Conservation (phyloP, 2,113 vertebrate species). For the Ranitomeya variabilis region DNA sequence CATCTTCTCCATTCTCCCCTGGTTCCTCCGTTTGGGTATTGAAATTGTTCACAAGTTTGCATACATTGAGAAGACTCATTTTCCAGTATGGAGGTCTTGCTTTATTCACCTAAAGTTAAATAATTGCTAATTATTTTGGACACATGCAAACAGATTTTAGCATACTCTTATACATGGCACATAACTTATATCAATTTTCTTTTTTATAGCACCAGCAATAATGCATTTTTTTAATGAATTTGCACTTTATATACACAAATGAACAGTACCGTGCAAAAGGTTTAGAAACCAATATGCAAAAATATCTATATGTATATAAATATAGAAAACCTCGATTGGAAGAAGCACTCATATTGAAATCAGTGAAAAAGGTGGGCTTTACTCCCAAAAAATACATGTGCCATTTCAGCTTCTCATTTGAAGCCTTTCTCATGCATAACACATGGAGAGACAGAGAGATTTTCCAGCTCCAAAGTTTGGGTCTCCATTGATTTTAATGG, state of each 20-base stretch:
- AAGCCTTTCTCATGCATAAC: no score
- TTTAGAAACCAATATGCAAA: no score
- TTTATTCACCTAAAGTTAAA: conserved; percentile 72
- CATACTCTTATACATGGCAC: not conserved
- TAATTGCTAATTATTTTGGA: not conserved
- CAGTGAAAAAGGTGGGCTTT: no score
- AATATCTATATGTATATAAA: no score
- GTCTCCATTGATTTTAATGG: no score
- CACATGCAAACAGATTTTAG: not conserved
- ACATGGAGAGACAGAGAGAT: no score
- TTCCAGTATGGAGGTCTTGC: conserved; percentile 86
- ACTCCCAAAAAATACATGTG: no score
- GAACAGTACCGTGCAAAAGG: no score
- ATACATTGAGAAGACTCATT: conserved; percentile 83
- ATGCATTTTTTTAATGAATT: not conserved
- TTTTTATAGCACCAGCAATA: not conserved
- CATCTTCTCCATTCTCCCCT: conserved; percentile 72
- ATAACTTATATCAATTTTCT: not conserved
- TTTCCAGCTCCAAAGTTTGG: no score
- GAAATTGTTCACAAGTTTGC: conserved; percentile 77
- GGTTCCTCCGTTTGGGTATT: conserved; percentile 69
- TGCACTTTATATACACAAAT: not conserved
- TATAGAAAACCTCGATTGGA: no score
- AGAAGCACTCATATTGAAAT: no score
- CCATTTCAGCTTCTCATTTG: no score